Conservation (phyloP, 1,140 invertebrate genomes). For the Cherax quadricarinatus region DNA sequence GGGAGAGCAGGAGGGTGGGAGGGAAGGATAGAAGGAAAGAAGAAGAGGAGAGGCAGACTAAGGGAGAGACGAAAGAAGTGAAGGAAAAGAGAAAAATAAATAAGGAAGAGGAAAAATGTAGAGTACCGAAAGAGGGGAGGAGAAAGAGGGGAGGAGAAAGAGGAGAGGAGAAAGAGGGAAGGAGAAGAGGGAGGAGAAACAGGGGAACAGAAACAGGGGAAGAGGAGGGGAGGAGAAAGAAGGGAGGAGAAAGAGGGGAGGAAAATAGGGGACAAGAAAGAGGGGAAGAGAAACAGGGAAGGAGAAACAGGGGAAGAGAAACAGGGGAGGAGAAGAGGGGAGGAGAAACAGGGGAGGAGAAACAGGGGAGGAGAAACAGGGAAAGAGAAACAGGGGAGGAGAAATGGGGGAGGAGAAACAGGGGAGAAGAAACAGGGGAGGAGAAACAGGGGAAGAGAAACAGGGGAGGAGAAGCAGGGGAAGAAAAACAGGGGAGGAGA, state of each 20-base stretch:
- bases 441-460: not conserved
- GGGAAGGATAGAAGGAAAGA: not conserved
- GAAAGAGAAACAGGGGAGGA: not conserved
- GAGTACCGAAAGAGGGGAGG: not conserved
- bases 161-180: not conserved
- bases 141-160: not conserved
- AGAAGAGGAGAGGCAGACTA: not conserved
- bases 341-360: too few relatives aligned
- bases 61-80: not conserved
- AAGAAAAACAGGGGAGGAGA: too few relatives aligned
- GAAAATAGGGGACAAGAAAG: too few relatives aligned
- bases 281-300: too few relatives aligned
- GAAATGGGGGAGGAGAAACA: not conserved
- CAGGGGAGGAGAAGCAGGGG: too few relatives aligned
- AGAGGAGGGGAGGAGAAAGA: too few relatives aligned
- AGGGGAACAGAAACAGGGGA: too few relatives aligned
- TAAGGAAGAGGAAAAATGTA: too few relatives aligned
- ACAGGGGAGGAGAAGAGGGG: too few relatives aligned
- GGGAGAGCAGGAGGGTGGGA: not conserved
- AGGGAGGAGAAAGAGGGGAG: not conserved
- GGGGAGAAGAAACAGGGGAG: not conserved
- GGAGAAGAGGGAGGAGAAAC: not conserved
- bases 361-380: too few relatives aligned
- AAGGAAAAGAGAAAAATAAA: not conserved
- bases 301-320: not conserved